Base-by-base conservation (phyloP, 1,140 invertebrate genomes). In the Dreissena polymorpha region DNA sequence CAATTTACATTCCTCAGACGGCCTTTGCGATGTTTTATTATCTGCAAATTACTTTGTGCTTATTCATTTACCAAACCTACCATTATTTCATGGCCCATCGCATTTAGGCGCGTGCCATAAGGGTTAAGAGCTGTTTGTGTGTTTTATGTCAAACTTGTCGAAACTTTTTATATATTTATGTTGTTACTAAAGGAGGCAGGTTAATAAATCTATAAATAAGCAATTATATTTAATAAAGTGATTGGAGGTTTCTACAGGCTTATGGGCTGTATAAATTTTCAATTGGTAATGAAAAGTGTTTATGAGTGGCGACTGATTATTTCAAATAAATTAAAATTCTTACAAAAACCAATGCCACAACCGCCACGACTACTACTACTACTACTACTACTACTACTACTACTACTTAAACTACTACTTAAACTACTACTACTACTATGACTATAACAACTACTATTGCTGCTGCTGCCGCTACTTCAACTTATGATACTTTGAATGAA, bases 1-100 rank as follows among this genome's bases (percentile, higher is more conserved):
- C 57, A 23, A 60, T 18, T 18, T 2, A 60, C 57, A 60, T 23
- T 18, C 16, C 16, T n/a, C 57, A 60, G 57, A 60, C 3, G 57
- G 57, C 21, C 16, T 60, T 60, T 23, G 57, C 57, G 16, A 23
- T 39, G 39, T 39, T 39, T 39, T 39, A 39, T 39, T 39, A 39
- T 39, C 39, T 39, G 39, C 8, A 60, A 60, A n/a, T 60, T 60
- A 60, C 21, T 60, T n/a, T 23, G 16, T 60, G 16, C 16, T n/a
- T 60, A 60, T 60, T 60, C 57, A 60, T 60, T 60, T 60, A 60
- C 57, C 21, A 60, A 60, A 23, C 10, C 16, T 60, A 60, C 39
- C 57, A 60, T 60, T 60, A 60, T 60, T 60, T 60, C 10, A 60
- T 60, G 57, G 57, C 10, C 10, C 57, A 60, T 2, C 21, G 16